phyloP scores from a whole-genome alignment of 2,113 vertebrate species.

The Gasterosteus nipponicus region DNA sequence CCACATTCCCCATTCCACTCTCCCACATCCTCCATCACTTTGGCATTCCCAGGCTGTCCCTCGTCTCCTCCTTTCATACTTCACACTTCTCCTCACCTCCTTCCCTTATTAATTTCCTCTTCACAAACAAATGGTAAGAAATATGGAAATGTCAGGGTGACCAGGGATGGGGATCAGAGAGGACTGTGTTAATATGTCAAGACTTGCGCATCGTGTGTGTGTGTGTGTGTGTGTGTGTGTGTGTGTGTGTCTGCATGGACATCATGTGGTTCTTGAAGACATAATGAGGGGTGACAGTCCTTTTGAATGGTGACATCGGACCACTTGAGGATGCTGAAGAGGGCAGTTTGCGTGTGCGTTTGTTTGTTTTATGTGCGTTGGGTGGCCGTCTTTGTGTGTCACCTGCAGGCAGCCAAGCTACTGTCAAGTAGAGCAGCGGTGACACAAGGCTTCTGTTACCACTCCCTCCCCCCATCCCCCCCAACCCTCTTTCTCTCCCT shows the following conservation, averaged over 20 bases:
- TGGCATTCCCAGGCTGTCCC: constrained; percentile 64
- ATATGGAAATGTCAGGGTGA: constrained; percentile 72
- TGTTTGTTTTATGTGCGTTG: constrained; percentile 39
- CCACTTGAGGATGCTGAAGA: constrained; percentile 49
- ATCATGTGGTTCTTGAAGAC: constrained; percentile 64
- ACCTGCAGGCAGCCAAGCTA: constrained; percentile 58
- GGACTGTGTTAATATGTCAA: constrained; percentile 63
- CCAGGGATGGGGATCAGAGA: constrained; percentile 63
- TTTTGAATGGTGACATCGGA: constrained; percentile 46
- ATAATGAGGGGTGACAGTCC: constrained; percentile 69
- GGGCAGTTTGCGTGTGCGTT: constrained; percentile 29
- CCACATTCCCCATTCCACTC: not conserved
- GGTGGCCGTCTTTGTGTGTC: constrained; percentile 47
- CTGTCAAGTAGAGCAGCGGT: constrained; percentile 69
- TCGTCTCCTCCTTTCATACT: constrained; percentile 50
- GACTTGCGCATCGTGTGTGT: constrained; percentile 56
- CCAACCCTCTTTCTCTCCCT: constrained; percentile 24
- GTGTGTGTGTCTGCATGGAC: not conserved
- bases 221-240: constrained; percentile 30
- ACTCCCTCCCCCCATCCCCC: constrained; percentile 44
- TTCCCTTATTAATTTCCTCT: constrained; percentile 59
- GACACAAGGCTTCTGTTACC: constrained; percentile 65
- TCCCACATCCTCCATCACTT: constrained; percentile 47
- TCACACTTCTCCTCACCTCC: constrained; percentile 45
- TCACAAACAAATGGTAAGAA: constrained; percentile 60